phyloP scores from a whole-genome alignment of 2,888 invertebrate genomes.

The Leptopilina syphax region DNA sequence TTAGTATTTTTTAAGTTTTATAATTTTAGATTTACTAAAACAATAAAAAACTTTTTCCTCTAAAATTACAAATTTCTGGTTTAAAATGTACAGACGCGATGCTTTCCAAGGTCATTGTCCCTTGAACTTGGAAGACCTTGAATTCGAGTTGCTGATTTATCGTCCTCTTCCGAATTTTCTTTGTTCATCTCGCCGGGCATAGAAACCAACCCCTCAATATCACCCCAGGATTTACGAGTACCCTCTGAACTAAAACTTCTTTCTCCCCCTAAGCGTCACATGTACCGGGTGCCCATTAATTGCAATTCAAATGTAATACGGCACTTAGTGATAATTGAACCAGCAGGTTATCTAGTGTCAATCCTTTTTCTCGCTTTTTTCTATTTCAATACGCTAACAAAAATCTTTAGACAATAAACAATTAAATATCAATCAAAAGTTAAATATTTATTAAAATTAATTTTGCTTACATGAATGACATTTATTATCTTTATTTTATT shows the following conservation, averaged over 20 bases:
- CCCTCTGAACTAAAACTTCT: conserved; percentile 27
- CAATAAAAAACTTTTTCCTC: not conserved
- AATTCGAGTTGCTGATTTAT: conserved; percentile 53
- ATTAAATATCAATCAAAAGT: too few relatives aligned
- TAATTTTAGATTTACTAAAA: not conserved
- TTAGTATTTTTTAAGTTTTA: too few relatives aligned
- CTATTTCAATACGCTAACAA: not conserved
- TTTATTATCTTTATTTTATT: too few relatives aligned
- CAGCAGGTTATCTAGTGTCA: conserved; percentile 1
- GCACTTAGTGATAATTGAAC: conserved; percentile 29
- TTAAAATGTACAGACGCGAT: not conserved
- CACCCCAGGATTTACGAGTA: conserved; percentile 19
- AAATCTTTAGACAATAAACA: not conserved
- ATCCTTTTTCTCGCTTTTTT: not conserved
- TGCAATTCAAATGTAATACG: conserved; percentile 28
- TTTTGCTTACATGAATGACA: too few relatives aligned
- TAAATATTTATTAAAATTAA: too few relatives aligned
- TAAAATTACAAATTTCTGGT: not conserved
- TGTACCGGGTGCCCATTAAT: conserved; percentile 41
- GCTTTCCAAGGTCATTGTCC: conserved; percentile 33
- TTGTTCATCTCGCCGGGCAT: conserved; percentile 33
- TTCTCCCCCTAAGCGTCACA: conserved; percentile 12
- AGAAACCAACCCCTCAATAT: conserved; percentile 25
- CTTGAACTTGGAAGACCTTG: conserved; percentile 55
- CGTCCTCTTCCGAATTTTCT: conserved; percentile 50